Percentiles rank a stretch among this genome's conserved stretches.
These are phyloP conservation scores for Echeneis naucrates DNA, from an alignment of 2,797 vertebrate species.

Conservation along the genomic window DNA sequence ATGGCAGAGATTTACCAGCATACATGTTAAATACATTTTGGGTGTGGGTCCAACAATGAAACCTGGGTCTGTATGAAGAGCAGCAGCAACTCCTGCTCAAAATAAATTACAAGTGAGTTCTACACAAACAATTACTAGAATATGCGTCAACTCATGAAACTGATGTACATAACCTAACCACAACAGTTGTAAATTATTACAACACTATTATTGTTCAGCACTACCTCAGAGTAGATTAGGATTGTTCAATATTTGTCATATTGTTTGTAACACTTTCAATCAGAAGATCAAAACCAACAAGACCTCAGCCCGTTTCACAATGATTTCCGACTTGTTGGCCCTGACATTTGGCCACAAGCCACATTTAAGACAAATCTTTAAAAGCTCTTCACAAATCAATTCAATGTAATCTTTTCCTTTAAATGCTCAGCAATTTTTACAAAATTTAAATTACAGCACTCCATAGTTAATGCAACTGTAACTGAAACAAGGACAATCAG, in stretches of 20 bases:
- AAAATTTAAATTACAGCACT: too few species aligned
- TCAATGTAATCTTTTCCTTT: too few species aligned
- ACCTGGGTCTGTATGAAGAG: background rate
- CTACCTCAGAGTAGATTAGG: background rate
- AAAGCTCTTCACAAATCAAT: background rate
- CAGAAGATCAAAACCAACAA: background rate
- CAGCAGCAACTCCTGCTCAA: background rate
- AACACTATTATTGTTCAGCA: background rate
- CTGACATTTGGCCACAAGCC: background rate
- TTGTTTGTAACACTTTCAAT: background rate
- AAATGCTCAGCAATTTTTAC: background rate
- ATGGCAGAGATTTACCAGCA: conserved; percentile 7
- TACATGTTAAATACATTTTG: background rate
- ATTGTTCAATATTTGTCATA: background rate
- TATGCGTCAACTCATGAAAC: background rate
- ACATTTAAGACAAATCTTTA: background rate
- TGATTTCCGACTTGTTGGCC: too few species aligned
- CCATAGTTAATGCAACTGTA: background rate
- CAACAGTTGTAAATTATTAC: background rate
- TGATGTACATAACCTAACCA: background rate
- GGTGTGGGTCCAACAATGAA: conserved; percentile 6
- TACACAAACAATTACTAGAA: too few species aligned
- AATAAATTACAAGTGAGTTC: too few species aligned
- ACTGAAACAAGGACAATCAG: background rate
- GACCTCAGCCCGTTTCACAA: background rate